phyloP scores from a whole-genome alignment of 2,888 invertebrate species.

The Lithophane ornitopus region DNA sequence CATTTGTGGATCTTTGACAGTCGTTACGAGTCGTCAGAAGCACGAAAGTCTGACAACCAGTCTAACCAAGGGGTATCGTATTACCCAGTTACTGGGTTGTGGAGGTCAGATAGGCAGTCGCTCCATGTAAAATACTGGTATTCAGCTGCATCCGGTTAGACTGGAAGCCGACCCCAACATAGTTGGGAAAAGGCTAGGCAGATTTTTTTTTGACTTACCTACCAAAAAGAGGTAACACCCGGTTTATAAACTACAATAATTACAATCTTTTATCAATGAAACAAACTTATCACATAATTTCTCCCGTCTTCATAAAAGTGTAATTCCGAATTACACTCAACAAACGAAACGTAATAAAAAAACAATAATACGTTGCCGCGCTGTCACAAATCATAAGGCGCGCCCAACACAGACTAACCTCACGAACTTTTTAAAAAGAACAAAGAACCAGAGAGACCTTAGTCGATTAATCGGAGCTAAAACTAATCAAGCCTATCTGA shows the following conservation, averaged over 20 bases:
- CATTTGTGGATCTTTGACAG: too few species aligned
- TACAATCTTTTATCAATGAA: conserved; percentile 1
- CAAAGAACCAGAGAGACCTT: conserved; percentile 61
- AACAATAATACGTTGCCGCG: conserved; percentile 52
- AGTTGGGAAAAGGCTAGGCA: too few species aligned
- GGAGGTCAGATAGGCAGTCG: too few species aligned
- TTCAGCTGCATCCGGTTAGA: too few species aligned
- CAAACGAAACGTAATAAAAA: conserved; percentile 54
- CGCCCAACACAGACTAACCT: conserved; percentile 68
- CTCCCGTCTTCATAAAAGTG: not conserved
- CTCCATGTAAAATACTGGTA: too few species aligned
- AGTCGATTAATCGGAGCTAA: conserved; percentile 85
- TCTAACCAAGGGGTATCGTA: too few species aligned
- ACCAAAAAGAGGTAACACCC: not conserved
- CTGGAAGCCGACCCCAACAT: too few species aligned
- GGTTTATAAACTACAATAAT: not conserved
- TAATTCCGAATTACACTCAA: conserved; percentile 56
- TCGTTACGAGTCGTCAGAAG: too few species aligned
- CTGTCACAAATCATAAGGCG: conserved; percentile 72
- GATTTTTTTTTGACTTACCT: too few species aligned
- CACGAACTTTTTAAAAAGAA: conserved; percentile 69
- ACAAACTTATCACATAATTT: not conserved
- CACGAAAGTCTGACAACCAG: too few species aligned
- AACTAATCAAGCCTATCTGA: conserved; percentile 89
- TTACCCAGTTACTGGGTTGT: too few species aligned